Conservation (phyloP, 2,888 invertebrate species). For the Tryphoninae sp. region DNA sequence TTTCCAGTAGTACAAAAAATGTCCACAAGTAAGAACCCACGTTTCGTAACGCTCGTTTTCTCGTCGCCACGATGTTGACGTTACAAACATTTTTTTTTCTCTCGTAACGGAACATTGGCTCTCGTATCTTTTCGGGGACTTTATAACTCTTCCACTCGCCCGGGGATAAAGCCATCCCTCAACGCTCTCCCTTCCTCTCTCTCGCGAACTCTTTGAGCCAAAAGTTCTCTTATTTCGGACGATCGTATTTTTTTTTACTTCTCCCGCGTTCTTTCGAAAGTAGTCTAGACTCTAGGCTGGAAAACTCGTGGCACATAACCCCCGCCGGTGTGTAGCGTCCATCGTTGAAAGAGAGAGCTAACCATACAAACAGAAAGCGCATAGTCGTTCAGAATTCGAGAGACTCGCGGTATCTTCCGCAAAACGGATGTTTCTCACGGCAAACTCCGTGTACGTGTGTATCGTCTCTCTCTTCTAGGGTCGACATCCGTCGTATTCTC, state of each 20-base stretch:
- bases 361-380: slow-evolving; percentile 19
- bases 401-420: slow-evolving; percentile 48
- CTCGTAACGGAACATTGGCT: slow-evolving; percentile 37
- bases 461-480: slow-evolving; percentile 40
- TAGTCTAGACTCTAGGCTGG: slow-evolving; percentile 27
- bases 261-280: slow-evolving; percentile 24
- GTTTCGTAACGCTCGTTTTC: too few relatives aligned
- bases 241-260: slow-evolving; percentile 56
- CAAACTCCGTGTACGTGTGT: slow-evolving; percentile 14
- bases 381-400: slow-evolving; percentile 50
- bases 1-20: too few relatives aligned
- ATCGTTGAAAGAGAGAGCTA: slow-evolving; percentile 33
- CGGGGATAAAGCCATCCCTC: slow-evolving; percentile 73
- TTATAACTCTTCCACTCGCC: slow-evolving; percentile 68
- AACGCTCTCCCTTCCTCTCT: slow-evolving; percentile 41
- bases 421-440: slow-evolving; percentile 51
- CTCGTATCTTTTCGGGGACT: slow-evolving; percentile 47
- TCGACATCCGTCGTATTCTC: slow-evolving; percentile 60
- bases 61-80: slow-evolving; percentile 41
- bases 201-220: slow-evolving; percentile 14
- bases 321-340: background rate
- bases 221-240: slow-evolving; percentile 37
- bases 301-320: slow-evolving; percentile 13
- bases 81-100: slow-evolving; percentile 13
- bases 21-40: too few relatives aligned